These are phyloP conservation scores for Passer domesticus DNA, from an alignment of 2,113 vertebrate genomes.

Conservation along the genomic window DNA sequence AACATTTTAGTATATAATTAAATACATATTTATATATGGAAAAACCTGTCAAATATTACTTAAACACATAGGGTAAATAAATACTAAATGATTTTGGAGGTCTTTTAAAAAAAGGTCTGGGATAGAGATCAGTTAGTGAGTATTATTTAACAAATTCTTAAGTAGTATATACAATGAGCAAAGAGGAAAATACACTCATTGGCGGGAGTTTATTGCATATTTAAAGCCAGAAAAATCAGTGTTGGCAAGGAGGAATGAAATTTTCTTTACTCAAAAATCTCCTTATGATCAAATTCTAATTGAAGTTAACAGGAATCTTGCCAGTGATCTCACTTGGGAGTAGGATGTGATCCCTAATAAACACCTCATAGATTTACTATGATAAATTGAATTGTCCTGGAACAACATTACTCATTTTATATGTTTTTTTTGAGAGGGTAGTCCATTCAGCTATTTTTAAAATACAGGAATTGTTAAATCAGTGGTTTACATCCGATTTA, in stretches of 20 bases:
- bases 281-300: not conserved
- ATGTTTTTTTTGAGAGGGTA: not conserved
- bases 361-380: not conserved
- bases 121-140: not conserved
- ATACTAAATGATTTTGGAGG: not conserved
- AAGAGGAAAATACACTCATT: not conserved
- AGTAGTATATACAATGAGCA: conserved; percentile 5
- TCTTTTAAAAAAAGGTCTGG: not conserved
- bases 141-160: conserved; percentile 25
- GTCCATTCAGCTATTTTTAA: not conserved
- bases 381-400: not conserved
- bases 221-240: not conserved
- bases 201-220: not conserved
- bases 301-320: not conserved
- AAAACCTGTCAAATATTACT: not conserved
- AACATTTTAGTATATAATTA: conserved; percentile 9
- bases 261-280: not conserved
- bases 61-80: conserved; percentile 6
- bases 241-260: not conserved
- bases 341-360: not conserved
- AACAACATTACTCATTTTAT: not conserved
- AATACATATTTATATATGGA: not conserved
- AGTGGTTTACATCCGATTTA: not conserved
- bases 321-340: not conserved
- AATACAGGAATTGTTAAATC: not conserved